Evolutionary conservation across 2,113 vertebrate genomes (phyloP).

Genomic region (Anguilla rostrata): DNA sequence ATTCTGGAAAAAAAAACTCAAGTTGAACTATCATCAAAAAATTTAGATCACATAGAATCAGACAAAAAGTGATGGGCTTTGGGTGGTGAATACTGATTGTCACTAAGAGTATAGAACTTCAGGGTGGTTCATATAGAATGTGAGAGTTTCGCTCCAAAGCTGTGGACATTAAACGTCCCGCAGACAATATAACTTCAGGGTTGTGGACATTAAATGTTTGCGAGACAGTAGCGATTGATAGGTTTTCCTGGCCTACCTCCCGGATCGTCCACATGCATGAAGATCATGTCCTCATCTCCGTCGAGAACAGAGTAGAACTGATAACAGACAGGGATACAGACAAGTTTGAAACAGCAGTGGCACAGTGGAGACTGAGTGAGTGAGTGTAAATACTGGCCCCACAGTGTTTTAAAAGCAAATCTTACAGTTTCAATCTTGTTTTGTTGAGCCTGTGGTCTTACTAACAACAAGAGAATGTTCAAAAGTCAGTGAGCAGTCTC

Average conservation of each 20-base stretch:
- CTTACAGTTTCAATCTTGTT: too few species aligned
- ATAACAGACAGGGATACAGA: conserved; percentile 24
- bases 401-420: neutral
- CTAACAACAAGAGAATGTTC: too few species aligned
- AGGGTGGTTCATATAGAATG: neutral
- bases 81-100: neutral
- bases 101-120: neutral
- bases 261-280: conserved; percentile 78
- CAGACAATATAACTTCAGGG: neutral
- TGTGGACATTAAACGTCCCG: neutral
- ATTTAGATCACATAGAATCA: too few species aligned
- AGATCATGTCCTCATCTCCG: conserved; percentile 78
- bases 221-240: neutral
- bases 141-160: too few species aligned
- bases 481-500: neutral
- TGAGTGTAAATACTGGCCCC: neutral
- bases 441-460: too few species aligned
- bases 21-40: too few species aligned
- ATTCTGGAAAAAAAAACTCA: too few species aligned
- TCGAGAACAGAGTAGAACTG: conserved; percentile 80
- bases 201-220: neutral
- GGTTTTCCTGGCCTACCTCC: conserved; percentile 60
- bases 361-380: neutral
- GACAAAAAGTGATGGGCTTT: too few species aligned
- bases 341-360: too few species aligned